Base-by-base conservation (phyloP, 2,797 vertebrate genomes). In the Xyrichtys novacula region DNA sequence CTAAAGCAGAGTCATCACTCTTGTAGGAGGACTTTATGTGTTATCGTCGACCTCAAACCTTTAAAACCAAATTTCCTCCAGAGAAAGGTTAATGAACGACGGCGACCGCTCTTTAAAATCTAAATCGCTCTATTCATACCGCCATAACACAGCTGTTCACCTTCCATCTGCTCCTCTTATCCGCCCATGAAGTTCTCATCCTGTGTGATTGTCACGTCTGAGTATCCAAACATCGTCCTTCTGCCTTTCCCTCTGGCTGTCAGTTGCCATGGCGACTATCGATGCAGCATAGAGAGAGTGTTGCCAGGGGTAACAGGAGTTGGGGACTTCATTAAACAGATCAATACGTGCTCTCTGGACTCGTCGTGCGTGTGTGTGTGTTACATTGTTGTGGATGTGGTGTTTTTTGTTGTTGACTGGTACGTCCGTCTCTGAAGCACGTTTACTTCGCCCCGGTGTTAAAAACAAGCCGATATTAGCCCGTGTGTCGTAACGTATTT, bases 231-330 rank as follows among this genome's bases (percentile, higher is more conserved):
- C 53, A 78, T 63, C 55, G 46, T 5, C 26, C 46, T 50, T 49
- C 67, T 9, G 73, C 68, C 46, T 31, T 74, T 72, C 84, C 74
- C 70, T 72, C 76, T 38, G 71, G 67, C 85, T 86, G 73, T 84
- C 87, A 88, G 93, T 94, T 94, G 85, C 93, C 65, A 92, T 90
- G 91, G 89, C n/a, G 76, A 94, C 91, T 85, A 68, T 85, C 78
- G 75, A 90, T 94, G 88, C 73, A 9, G 87, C 74, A 72, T 61
- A 78, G 87, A 92, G 79, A 87, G 77, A 85, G 80, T 29, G 93
- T 94, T 94, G 91, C 92, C 82, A 88, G 71, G 86, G 91, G 93
- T 71, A 91, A 93, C 90, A 12, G 74, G 75, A 87, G 84, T 78
- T 60, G 64, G 65, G 75, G 43, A 79, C 88, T 91, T 90, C 83